phyloP scores from a whole-genome alignment of 2,113 vertebrate species.

The Lates calcarifer region DNA sequence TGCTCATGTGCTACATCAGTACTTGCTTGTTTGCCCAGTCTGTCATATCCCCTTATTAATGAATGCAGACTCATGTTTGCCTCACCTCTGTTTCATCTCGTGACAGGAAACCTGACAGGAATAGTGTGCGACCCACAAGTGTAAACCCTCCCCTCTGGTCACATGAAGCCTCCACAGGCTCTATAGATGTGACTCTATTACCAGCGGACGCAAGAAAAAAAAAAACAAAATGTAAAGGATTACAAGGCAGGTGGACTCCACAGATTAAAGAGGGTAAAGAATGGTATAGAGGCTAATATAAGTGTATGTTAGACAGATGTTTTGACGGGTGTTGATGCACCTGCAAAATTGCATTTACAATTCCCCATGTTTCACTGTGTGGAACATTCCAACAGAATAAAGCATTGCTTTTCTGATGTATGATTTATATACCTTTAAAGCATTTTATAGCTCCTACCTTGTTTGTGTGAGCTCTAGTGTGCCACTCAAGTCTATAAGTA shows the following conservation, averaged over 20 bases:
- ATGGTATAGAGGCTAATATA: conserved; percentile 14
- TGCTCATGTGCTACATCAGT: not conserved
- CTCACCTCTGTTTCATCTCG: not conserved
- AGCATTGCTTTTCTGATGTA: not conserved
- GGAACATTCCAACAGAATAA: not conserved
- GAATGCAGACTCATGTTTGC: conserved; percentile 27
- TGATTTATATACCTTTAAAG: conserved; percentile 56
- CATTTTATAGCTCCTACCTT: conserved; percentile 38
- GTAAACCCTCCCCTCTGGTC: conserved; percentile 31
- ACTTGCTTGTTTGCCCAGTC: too few relatives aligned
- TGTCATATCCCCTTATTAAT: conserved; percentile 7
- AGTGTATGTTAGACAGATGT: conserved; percentile 43
- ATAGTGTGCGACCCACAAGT: not conserved
- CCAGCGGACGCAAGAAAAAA: conserved; percentile 48
- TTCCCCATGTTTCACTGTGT: conserved; percentile 9
- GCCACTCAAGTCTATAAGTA: conserved; percentile 18
- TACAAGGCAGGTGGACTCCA: conserved; percentile 64
- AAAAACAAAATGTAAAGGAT: conserved; percentile 51
- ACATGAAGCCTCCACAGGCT: conserved; percentile 16
- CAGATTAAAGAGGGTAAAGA: conserved; percentile 70
- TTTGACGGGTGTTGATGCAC: conserved; percentile 50
- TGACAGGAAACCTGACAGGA: conserved; percentile 42
- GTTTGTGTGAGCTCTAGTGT: conserved; percentile 14
- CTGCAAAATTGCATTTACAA: conserved; percentile 38
- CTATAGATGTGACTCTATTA: conserved; percentile 32